Conservation (phyloP, 2,888 invertebrate species). For the Linyphia triangularis region DNA sequence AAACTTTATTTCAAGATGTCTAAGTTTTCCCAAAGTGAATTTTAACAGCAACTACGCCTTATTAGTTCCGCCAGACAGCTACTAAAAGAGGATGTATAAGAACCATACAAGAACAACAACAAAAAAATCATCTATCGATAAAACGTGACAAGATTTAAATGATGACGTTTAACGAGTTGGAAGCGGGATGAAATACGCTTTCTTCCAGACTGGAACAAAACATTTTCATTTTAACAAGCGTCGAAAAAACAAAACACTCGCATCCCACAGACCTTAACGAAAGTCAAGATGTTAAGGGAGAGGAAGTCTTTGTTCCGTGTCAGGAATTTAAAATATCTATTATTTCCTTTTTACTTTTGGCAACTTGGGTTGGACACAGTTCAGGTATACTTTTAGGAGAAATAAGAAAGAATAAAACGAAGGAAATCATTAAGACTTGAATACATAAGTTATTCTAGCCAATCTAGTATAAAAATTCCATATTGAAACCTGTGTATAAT, state of each 20-base stretch:
- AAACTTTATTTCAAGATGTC: background rate
- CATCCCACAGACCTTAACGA: background rate
- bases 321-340: background rate
- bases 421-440: too few relatives aligned
- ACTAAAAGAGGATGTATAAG: background rate
- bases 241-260: background rate
- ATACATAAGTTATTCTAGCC: too few relatives aligned
- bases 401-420: background rate
- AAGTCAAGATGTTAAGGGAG: background rate
- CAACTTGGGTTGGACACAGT: background rate
- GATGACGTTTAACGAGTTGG: background rate
- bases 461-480: too few relatives aligned
- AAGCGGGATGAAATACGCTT: too few relatives aligned
- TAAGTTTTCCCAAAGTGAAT: background rate
- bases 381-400: background rate
- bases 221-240: background rate
- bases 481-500: too few relatives aligned
- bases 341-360: background rate
- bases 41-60: background rate
- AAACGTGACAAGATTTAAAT: background rate
- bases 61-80: background rate
- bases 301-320: background rate
- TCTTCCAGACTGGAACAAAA: background rate
- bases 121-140: background rate
- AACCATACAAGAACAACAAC: background rate